These are phyloP conservation scores for Eulemur rufifrons DNA, from an alignment of 2,113 vertebrate genomes.

Conservation along the genomic window DNA sequence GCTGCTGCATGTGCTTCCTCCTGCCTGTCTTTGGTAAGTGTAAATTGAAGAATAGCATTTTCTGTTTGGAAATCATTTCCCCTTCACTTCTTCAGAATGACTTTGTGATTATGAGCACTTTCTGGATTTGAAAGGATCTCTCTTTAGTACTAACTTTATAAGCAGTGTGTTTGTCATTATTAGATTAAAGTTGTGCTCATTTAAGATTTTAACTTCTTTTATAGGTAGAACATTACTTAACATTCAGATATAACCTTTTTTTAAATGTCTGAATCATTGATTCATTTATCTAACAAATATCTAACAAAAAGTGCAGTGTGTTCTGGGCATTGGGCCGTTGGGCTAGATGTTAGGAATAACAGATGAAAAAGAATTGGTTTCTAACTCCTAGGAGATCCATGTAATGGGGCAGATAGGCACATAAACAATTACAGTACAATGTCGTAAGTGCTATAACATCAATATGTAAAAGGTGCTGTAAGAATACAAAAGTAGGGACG, in stretches of 20 bases:
- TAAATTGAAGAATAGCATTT: conserved; percentile 28
- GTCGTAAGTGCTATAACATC: neutral
- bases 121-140: neutral
- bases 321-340: neutral
- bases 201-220: neutral
- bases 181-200: neutral
- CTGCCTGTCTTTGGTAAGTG: neutral
- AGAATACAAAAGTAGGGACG: neutral
- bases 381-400: neutral
- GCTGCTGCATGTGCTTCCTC: neutral
- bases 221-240: conserved; percentile 19
- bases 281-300: conserved; percentile 16
- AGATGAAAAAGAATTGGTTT: neutral
- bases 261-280: neutral
- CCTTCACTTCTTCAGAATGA: neutral
- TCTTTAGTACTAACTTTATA: conserved; percentile 13
- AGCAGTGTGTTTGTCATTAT: neutral
- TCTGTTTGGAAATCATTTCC: conserved; percentile 28
- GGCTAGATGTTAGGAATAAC: neutral
- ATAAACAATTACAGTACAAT: neutral
- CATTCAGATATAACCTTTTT: neutral
- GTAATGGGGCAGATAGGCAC: neutral
- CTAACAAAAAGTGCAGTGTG: neutral
- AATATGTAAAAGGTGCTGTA: neutral
- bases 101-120: neutral